These are phyloP conservation scores for Parasteatoda lunata DNA, from an alignment of 2,888 invertebrate genomes.

Conservation along the genomic window DNA sequence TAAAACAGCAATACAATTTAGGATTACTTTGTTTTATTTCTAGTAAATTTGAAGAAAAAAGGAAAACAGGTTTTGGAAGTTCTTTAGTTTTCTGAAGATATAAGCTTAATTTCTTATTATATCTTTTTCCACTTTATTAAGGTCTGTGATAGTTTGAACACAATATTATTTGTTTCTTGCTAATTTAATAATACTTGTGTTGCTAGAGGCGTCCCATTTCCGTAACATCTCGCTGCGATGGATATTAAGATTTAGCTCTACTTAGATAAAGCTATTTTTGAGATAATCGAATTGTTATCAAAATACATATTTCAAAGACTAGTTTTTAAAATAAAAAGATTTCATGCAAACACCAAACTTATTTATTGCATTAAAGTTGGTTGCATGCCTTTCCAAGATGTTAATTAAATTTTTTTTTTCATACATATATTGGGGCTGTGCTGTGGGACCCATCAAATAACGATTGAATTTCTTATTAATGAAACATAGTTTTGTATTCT, in stretches of 20 bases:
- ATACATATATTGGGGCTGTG: not conserved
- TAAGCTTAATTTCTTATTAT: too few species aligned
- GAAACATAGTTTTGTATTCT: not conserved
- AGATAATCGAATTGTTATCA: too few species aligned
- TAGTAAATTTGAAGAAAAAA: not conserved
- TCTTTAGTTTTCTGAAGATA: too few species aligned
- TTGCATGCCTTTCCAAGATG: too few species aligned
- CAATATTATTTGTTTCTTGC: not conserved
- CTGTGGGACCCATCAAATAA: not conserved
- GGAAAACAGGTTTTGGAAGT: not conserved
- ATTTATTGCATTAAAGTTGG: too few species aligned
- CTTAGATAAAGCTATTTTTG: too few species aligned
- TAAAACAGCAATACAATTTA: not conserved
- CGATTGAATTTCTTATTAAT: not conserved
- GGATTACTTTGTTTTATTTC: not conserved
- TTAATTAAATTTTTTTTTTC: too few species aligned
- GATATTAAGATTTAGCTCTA: not conserved
- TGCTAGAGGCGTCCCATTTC: not conserved
- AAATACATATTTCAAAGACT: too few species aligned
- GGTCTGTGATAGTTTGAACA: not conserved
- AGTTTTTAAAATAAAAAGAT: too few species aligned
- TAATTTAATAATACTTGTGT: not conserved
- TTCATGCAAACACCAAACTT: too few species aligned
- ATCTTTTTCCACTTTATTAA: too few species aligned
- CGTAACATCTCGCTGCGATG: not conserved